Evolutionary conservation across 1,140 invertebrate species (phyloP), one percentile per base, ranked within the genome.

Genomic region (Papilio xuthus): DNA sequence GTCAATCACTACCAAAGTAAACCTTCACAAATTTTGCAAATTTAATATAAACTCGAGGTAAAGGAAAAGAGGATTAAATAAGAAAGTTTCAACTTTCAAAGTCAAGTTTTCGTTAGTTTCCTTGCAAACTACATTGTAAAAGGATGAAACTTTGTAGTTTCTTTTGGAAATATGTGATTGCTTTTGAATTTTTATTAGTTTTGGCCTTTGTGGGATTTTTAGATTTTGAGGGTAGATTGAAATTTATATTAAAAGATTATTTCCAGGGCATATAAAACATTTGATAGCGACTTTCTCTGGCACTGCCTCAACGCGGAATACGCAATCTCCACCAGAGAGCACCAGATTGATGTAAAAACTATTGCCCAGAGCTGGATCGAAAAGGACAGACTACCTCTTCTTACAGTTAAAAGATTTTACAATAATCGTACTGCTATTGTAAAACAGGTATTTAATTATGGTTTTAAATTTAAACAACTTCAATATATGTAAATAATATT

Each of bases 271-370:
- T 97, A 95, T 86, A 95, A 96, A 78, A 96, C 96, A 18, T 98
- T 98, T 81, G 95, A 95, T 9, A 96, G 96, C 56, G 95, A 97
- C 80, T 97, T 99, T 85, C 95, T 99, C 28, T 99, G 97, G 97
- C 91, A 94, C 41, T 94, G 96, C 23, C 88, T 99, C 26, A 96
- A 97, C 7, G 93, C 95, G 56, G 96, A 97, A 78, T 96, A 96
- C 0, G 81, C 91, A 18, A 89, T 90, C 9, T 96, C 96, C 81
- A 90, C 94, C 0, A 95, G 93, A 15, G 89, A 97, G 18, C 91
- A 90, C 9, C 89, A 94, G n/a, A 87, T 96, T 1, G 95, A 95
- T 20, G 94, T 97, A 2, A 95, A 95, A 80, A 94, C 95, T 76
- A 96, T 98, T 44, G 96, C 96, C 4, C 95, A 95, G 12, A 96